Conservation (phyloP, 1,140 invertebrate genomes). For the Drosophila sucinea region DNA sequence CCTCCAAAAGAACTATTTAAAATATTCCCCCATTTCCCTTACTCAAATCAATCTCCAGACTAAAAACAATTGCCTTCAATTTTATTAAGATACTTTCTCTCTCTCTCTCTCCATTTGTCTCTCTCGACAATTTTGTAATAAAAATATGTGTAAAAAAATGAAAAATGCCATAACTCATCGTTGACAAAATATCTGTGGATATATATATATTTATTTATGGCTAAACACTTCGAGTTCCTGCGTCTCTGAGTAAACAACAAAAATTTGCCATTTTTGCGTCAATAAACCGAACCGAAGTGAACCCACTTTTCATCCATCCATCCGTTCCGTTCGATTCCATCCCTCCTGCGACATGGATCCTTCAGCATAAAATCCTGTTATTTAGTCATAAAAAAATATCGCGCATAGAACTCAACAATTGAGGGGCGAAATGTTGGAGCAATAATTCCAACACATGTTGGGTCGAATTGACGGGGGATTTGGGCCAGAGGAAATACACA, state of each 20-base stretch:
- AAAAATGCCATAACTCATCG: conserved; percentile 7
- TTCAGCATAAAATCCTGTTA: conserved; percentile 65
- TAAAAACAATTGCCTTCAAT: conserved; percentile 40
- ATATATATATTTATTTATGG: conserved; percentile 58
- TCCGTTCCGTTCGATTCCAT: background rate
- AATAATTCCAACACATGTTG: conserved; percentile 45
- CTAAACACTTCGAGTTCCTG: conserved; percentile 58
- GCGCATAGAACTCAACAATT: conserved; percentile 60
- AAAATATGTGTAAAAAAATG: conserved; percentile 36
- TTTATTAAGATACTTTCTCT: conserved; percentile 29
- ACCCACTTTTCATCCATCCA: background rate
- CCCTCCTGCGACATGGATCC: conserved; percentile 2
- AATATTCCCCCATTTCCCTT: too few relatives aligned
- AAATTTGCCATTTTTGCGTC: conserved; percentile 70
- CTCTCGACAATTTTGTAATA: conserved; percentile 45
- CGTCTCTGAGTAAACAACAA: conserved; percentile 60
- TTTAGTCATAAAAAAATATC: conserved; percentile 76
- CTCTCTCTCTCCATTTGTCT: background rate
- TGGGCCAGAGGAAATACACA: conserved; percentile 27
- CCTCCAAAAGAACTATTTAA: background rate
- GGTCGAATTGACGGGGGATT: background rate
- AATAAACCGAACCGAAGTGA: conserved; percentile 36
- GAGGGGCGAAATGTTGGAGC: background rate
- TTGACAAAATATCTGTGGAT: conserved; percentile 25
- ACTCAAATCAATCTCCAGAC: conserved; percentile 4